Evolutionary conservation across 1,140 invertebrate genomes (phyloP).

Genomic region (Scaptomyza hsui): DNA sequence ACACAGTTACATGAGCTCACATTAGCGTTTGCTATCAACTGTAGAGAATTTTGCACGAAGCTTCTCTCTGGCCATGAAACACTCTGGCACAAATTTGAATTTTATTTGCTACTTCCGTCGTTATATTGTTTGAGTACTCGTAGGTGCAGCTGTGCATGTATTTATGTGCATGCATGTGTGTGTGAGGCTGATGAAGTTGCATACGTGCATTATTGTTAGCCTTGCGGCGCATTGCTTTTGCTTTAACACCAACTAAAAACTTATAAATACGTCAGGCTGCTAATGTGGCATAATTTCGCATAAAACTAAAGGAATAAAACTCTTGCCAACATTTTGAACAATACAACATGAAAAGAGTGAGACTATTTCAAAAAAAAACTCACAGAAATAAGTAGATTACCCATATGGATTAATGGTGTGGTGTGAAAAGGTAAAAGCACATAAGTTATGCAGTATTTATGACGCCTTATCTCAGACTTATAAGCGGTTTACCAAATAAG

Average conservation of each 20-base stretch:
- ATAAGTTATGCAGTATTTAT: slow-evolving; percentile 8
- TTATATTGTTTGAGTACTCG: slow-evolving; percentile 66
- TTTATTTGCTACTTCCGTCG: slow-evolving; percentile 80
- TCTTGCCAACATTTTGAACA: slow-evolving; percentile 11
- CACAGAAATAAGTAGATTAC: slow-evolving; percentile 30
- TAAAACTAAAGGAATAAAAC: slow-evolving; percentile 33
- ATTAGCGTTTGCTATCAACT: slow-evolving; percentile 73
- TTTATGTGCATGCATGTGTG: background rate
- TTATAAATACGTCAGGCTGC: slow-evolving; percentile 59
- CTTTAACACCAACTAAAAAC: slow-evolving; percentile 51
- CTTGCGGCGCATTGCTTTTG: slow-evolving; percentile 53
- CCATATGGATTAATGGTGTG: slow-evolving; percentile 26
- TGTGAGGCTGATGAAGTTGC: slow-evolving; percentile 50
- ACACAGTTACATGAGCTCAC: slow-evolving; percentile 36
- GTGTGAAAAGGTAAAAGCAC: background rate
- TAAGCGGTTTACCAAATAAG: background rate
- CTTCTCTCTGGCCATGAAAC: slow-evolving; percentile 59
- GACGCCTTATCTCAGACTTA: background rate
- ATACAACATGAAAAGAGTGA: background rate
- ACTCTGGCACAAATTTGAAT: slow-evolving; percentile 81
- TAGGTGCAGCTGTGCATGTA: slow-evolving; percentile 26
- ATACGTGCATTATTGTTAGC: slow-evolving; percentile 54
- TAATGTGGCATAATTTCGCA: slow-evolving; percentile 62
- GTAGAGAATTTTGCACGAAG: slow-evolving; percentile 35
- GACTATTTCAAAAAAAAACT: slow-evolving; percentile 12